A percentile compares a stretch with the other conserved stretches of the same genome.
phyloP scores from a whole-genome alignment of 2,888 invertebrate species.

The Eulithis prunata region DNA sequence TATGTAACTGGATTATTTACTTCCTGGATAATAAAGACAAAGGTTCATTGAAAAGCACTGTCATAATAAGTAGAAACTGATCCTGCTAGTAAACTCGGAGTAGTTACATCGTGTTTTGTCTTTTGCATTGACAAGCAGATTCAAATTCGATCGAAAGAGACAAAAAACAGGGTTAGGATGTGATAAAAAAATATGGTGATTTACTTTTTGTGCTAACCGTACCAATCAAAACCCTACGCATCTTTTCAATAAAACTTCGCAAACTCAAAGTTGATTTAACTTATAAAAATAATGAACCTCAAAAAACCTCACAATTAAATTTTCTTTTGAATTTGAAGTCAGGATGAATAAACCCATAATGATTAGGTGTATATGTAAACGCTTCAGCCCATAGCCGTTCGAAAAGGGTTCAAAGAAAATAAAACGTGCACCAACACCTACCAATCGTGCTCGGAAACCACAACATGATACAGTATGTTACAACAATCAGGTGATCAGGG shows the following conservation, averaged over 20 bases:
- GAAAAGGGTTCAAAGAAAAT: conserved; percentile 61
- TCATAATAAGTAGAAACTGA: too few species aligned
- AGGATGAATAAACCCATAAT: conserved; percentile 43
- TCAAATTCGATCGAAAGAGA: too few species aligned
- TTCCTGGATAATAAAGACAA: conserved; percentile 9
- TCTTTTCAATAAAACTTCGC: background rate
- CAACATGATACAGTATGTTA: conserved; percentile 59
- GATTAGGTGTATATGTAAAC: conserved; percentile 41
- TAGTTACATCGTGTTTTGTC: too few species aligned
- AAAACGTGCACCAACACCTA: conserved; percentile 60
- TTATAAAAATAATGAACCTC: too few species aligned
- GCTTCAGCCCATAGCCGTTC: conserved; percentile 46
- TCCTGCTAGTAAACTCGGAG: too few species aligned
- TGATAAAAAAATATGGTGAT: too few species aligned
- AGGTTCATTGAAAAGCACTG: background rate
- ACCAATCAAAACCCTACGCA: too few species aligned
- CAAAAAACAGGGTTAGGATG: too few species aligned
- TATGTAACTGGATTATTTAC: conserved; percentile 7
- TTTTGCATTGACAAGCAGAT: too few species aligned
- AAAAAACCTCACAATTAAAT: too few species aligned
- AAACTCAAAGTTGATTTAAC: background rate
- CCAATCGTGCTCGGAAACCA: conserved; percentile 60
- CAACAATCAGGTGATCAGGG: conserved; percentile 30
- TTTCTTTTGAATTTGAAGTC: conserved; percentile 8
- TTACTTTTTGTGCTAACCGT: too few species aligned